These are phyloP conservation scores for Nesidiocoris tenuis DNA, from an alignment of 2,888 invertebrate species.

Conservation along the genomic window DNA sequence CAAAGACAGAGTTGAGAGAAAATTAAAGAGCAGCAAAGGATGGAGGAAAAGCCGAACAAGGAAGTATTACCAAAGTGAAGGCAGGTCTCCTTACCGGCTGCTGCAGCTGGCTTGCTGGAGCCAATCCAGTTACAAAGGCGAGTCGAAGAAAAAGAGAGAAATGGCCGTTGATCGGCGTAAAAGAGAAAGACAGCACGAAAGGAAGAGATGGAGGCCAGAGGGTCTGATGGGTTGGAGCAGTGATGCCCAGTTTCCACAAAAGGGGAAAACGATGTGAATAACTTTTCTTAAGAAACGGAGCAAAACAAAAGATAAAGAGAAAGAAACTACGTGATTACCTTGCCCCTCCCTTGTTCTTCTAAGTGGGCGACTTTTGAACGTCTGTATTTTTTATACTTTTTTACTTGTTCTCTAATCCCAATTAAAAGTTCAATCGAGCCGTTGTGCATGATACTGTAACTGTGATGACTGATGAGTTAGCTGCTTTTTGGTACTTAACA, in stretches of 20 bases:
- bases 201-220: background rate
- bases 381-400: background rate
- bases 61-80: background rate
- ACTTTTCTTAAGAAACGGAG: background rate
- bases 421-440: background rate
- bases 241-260: background rate
- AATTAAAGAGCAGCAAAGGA: background rate
- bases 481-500: too few relatives aligned
- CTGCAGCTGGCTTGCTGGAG: background rate
- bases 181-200: background rate
- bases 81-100: background rate
- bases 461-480: background rate
- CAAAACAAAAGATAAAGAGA: background rate
- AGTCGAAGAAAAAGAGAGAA: background rate
- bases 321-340: background rate
- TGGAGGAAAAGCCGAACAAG: background rate
- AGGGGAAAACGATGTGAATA: background rate
- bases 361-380: background rate
- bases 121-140: background rate
- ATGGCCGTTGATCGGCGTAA: too few relatives aligned
- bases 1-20: background rate
- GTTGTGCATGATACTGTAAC: background rate
- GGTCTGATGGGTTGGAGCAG: background rate
- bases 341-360: background rate
- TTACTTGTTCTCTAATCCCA: background rate